A percentile compares a stretch with the other conserved stretches of the same genome.
phyloP scores from a whole-genome alignment of 2,797 vertebrate species.

The Moxostoma hubbsi region DNA sequence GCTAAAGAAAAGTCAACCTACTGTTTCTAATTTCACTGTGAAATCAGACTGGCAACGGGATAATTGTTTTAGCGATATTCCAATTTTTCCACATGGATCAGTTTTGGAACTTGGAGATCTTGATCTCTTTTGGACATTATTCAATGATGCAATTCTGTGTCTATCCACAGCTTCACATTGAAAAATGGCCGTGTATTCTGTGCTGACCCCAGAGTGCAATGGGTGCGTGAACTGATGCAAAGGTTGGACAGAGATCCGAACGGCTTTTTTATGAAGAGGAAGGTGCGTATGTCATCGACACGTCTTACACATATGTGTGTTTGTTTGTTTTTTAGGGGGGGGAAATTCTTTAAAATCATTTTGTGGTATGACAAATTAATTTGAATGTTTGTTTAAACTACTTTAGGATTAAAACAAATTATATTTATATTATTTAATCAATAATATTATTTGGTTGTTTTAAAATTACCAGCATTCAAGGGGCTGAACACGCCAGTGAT shows the following conservation, averaged over 20 bases:
- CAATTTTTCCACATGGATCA: too few species aligned
- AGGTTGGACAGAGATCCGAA: conserved; percentile 33
- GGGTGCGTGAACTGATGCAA: conserved; percentile 61
- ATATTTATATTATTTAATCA: neutral
- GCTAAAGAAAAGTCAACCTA: too few species aligned
- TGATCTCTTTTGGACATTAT: neutral
- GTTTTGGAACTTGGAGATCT: neutral
- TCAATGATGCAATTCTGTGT: neutral
- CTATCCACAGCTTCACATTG: conserved; percentile 68
- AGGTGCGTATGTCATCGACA: neutral
- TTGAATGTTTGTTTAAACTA: too few species aligned
- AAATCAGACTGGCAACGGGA: too few species aligned
- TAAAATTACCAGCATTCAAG: conserved; percentile 25
- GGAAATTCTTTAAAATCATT: too few species aligned
- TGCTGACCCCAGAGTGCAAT: conserved; percentile 63
- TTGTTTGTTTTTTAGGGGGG: too few species aligned
- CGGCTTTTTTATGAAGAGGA: neutral
- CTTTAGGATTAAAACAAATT: too few species aligned
- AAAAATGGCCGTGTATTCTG: conserved; percentile 64
- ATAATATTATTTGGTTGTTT: neutral
- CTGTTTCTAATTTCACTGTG: too few species aligned
- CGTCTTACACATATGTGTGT: too few species aligned
- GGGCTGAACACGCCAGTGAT: neutral
- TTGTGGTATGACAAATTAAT: too few species aligned
- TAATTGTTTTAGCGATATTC: too few species aligned